Conservation (phyloP, 2,113 vertebrate species). For the Perca fluviatilis region DNA sequence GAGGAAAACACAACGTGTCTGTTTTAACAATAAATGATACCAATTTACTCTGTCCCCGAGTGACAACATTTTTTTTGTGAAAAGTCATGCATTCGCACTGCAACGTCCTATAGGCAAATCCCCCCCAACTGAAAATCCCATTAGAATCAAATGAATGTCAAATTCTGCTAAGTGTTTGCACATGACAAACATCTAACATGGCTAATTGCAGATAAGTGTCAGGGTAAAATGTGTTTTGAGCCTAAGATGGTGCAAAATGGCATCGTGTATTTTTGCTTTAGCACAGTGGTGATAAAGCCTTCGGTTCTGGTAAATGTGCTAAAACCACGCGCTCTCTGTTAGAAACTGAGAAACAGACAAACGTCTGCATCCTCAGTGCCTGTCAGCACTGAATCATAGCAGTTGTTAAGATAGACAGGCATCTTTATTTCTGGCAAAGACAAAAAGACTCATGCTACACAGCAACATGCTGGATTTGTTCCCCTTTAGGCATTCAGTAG, state of each 20-base stretch:
- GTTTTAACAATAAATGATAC: conserved; percentile 57
- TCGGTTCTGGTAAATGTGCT: conserved; percentile 1
- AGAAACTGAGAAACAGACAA: background rate
- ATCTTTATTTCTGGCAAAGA: conserved; percentile 6
- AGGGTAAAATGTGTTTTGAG: conserved; percentile 50
- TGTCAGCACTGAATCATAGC: conserved; percentile 25
- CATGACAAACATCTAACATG: conserved; percentile 64
- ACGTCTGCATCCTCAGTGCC: background rate
- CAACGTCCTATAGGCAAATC: conserved; percentile 50
- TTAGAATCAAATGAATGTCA: conserved; percentile 71
- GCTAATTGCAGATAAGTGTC: conserved; percentile 67
- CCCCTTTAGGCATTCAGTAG: no score
- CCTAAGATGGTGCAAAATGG: conserved; percentile 54
- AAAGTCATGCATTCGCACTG: conserved; percentile 37
- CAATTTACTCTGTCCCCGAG: conserved; percentile 44
- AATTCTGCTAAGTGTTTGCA: conserved; percentile 65
- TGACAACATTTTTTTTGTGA: conserved; percentile 43
- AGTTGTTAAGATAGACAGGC: conserved; percentile 16
- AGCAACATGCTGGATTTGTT: background rate
- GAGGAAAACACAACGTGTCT: conserved; percentile 38
- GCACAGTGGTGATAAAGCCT: conserved; percentile 19
- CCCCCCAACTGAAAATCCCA: conserved; percentile 62
- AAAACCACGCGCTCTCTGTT: background rate
- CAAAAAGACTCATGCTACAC: background rate
- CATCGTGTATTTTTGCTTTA: conserved; percentile 30